Conservation (phyloP, 2,888 invertebrate genomes). For the Cyclophora punctaria region DNA sequence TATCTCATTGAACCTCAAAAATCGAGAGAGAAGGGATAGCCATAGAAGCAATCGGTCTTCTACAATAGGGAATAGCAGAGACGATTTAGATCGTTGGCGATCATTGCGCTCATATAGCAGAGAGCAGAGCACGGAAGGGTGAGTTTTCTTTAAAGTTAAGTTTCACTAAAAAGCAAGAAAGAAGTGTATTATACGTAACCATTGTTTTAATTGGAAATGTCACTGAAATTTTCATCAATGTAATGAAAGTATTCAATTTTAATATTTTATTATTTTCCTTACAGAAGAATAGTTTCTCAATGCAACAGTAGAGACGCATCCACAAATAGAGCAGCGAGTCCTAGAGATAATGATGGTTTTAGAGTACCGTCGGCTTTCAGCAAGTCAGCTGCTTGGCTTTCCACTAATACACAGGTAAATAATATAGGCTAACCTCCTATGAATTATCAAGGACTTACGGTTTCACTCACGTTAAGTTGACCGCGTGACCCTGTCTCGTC, state of each 20-base stretch:
- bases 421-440: not conserved
- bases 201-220: too few species aligned
- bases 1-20: constrained; percentile 39
- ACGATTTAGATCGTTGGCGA: constrained; percentile 66
- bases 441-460: too few species aligned
- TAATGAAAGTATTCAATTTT: too few species aligned
- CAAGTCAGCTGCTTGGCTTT: constrained; percentile 44
- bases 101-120: constrained; percentile 65
- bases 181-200: too few species aligned
- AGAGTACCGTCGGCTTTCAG: constrained; percentile 48
- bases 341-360: constrained; percentile 63
- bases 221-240: too few species aligned
- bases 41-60: constrained; percentile 65
- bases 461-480: too few species aligned
- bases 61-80: constrained; percentile 63
- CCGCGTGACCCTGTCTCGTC: too few species aligned
- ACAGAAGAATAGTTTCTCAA: constrained; percentile 62
- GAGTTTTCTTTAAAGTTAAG: constrained; percentile 9
- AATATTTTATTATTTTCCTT: constrained; percentile 14
- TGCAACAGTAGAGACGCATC: constrained; percentile 66
- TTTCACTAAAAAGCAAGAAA: too few species aligned
- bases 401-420: constrained; percentile 48
- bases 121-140: constrained; percentile 71
- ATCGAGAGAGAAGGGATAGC: constrained; percentile 55
- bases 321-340: constrained; percentile 51